A percentile compares a stretch with the other conserved stretches of the same genome.
Conservation (phyloP, 37 sponge, comb jelly and placozoan species). For the Crambe crambe region DNA sequence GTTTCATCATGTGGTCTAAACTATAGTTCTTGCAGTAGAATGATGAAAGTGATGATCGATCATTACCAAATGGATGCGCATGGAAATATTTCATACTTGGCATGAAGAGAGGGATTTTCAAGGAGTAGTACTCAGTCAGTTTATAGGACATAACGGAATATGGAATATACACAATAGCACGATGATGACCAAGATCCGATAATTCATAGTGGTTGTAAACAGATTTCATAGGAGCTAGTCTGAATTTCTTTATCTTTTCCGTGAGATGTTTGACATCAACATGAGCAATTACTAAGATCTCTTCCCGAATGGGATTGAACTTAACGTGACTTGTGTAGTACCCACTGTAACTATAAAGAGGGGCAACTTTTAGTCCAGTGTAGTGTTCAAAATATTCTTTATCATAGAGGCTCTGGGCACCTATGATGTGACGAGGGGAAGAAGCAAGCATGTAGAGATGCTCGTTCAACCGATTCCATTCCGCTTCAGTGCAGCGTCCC, state of each 20-base stretch:
- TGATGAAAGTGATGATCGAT: constrained; percentile 3
- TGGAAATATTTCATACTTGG: constrained; percentile 30
- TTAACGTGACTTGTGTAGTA: constrained; percentile 16
- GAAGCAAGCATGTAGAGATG: constrained; percentile 39
- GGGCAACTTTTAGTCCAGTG: constrained; percentile 39
- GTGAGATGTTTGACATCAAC: no score
- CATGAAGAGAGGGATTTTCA: constrained; percentile 41
- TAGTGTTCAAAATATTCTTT: constrained; percentile 52
- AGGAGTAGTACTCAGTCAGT: constrained; percentile 36
- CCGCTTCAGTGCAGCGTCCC: constrained; percentile 24
- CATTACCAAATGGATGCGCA: neutral
- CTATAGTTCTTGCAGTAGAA: constrained; percentile 5
- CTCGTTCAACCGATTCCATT: constrained; percentile 34
- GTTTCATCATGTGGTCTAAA: constrained; percentile 19
- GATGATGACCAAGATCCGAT: constrained; percentile 31
- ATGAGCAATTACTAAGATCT: constrained; percentile 12
- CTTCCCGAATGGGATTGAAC: constrained; percentile 22
- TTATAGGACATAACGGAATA: constrained; percentile 32
- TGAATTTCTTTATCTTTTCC: constrained; percentile 14
- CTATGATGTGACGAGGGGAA: constrained; percentile 31
- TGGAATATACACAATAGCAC: constrained; percentile 44
- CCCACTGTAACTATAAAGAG: constrained; percentile 16
- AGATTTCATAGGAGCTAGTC: neutral
- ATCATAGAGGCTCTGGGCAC: constrained; percentile 34
- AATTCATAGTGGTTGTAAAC: constrained; percentile 17